These are phyloP conservation scores for Cichladusa arquata DNA, from an alignment of 2,113 vertebrate genomes.

Conservation along the genomic window DNA sequence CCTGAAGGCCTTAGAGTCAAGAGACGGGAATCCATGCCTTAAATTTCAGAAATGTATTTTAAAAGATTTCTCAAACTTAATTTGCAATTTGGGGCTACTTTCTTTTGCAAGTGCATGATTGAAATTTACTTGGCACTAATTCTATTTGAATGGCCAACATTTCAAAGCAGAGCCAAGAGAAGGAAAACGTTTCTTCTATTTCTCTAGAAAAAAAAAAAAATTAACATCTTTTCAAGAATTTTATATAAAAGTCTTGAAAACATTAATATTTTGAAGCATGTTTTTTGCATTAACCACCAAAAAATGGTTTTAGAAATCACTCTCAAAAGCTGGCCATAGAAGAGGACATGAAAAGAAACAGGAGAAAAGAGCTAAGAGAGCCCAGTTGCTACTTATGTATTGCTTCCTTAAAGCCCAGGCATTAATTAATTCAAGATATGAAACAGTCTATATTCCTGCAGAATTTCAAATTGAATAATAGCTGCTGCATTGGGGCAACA, in stretches of 20 bases:
- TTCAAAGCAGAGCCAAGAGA: background rate
- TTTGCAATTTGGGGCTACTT: background rate
- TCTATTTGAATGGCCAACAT: background rate
- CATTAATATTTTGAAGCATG: background rate
- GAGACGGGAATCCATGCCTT: background rate
- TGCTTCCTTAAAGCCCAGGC: background rate
- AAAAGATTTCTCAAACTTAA: background rate
- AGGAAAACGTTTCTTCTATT: background rate
- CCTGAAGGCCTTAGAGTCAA: background rate
- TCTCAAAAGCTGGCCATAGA: background rate
- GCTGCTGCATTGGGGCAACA: background rate
- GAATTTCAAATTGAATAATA: background rate
- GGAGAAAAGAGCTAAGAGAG: background rate
- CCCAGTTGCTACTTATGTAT: background rate
- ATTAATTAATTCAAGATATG: background rate
- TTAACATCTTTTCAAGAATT: background rate
- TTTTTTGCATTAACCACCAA: background rate
- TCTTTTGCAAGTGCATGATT: background rate
- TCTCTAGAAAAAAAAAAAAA: background rate
- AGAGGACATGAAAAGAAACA: background rate
- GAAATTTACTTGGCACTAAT: background rate
- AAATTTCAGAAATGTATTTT: background rate
- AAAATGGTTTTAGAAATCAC: background rate
- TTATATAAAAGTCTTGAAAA: background rate
- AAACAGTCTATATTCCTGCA: background rate